These are phyloP conservation scores for Leptinotarsa undecemlineata DNA, from an alignment of 1,140 invertebrate species.

Conservation along the genomic window DNA sequence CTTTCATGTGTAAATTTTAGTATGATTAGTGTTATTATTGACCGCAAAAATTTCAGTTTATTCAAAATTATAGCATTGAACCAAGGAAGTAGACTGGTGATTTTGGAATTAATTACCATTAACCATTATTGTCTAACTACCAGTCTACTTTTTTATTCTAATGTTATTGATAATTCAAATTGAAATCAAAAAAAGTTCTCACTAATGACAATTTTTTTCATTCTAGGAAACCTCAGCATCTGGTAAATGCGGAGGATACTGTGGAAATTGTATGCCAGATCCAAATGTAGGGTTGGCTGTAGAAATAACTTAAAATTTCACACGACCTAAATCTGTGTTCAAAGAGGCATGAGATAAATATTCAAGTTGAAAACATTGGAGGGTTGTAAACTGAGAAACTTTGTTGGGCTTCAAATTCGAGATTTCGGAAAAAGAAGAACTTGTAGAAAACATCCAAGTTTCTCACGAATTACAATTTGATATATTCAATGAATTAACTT, in stretches of 20 bases:
- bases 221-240: constrained; percentile 43
- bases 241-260: constrained; percentile 50
- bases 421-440: too few species aligned
- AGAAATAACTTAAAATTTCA: constrained; percentile 47
- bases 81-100: background rate
- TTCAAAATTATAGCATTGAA: too few species aligned
- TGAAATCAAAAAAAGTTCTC: too few species aligned
- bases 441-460: too few species aligned
- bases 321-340: constrained; percentile 16
- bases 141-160: background rate
- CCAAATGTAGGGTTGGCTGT: constrained; percentile 45
- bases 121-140: background rate
- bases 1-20: too few species aligned
- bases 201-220: background rate
- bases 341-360: constrained; percentile 23
- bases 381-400: background rate
- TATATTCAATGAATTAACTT: too few species aligned
- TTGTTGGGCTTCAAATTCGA: too few species aligned
- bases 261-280: constrained; percentile 48
- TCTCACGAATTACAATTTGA: too few species aligned
- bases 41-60: too few species aligned
- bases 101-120: background rate
- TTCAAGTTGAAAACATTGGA: background rate
- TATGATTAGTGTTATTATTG: too few species aligned
- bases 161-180: background rate